Percentiles rank a stretch among this genome's conserved stretches.
These are phyloP conservation scores for Drosophila sordidula DNA, from an alignment of 2,888 invertebrate species.

Conservation along the genomic window DNA sequence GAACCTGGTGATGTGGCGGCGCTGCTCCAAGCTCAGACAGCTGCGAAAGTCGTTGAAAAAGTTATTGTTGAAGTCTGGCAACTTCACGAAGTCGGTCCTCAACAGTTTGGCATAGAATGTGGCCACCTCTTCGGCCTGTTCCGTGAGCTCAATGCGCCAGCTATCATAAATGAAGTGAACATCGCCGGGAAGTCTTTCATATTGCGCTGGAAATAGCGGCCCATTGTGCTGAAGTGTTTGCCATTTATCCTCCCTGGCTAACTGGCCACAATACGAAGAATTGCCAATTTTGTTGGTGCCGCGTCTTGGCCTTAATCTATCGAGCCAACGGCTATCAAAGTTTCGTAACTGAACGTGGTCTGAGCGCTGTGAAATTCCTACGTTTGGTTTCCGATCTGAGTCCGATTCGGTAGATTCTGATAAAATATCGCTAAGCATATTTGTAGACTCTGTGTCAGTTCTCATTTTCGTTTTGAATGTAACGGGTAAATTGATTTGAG, in stretches of 20 bases:
- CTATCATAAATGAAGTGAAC: conserved; percentile 21
- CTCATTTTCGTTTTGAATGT: background rate
- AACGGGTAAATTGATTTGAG: background rate
- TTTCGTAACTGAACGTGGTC: no score
- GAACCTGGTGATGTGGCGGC: conserved; percentile 1
- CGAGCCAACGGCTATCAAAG: no score
- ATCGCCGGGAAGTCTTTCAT: conserved; percentile 11
- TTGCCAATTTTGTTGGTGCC: background rate
- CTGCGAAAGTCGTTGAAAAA: conserved; percentile 29
- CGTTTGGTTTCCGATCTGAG: background rate
- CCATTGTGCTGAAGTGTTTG: conserved; percentile 30
- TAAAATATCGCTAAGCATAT: no score
- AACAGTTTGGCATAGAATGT: conserved; percentile 27
- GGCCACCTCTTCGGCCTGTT: conserved; percentile 38
- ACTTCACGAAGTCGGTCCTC: background rate
- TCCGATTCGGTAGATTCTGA: background rate
- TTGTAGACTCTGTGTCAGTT: background rate
- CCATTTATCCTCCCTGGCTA: conserved; percentile 15
- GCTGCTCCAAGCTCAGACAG: conserved; percentile 5
- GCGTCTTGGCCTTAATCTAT: background rate
- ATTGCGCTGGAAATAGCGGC: conserved; percentile 15
- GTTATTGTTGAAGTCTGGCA: conserved; percentile 13
- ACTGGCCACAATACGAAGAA: background rate
- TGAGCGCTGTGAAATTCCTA: background rate
- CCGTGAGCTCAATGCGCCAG: conserved; percentile 11